These are phyloP conservation scores for Gymnoscopelus braueri DNA, from an alignment of 2,797 vertebrate species.

Conservation along the genomic window DNA sequence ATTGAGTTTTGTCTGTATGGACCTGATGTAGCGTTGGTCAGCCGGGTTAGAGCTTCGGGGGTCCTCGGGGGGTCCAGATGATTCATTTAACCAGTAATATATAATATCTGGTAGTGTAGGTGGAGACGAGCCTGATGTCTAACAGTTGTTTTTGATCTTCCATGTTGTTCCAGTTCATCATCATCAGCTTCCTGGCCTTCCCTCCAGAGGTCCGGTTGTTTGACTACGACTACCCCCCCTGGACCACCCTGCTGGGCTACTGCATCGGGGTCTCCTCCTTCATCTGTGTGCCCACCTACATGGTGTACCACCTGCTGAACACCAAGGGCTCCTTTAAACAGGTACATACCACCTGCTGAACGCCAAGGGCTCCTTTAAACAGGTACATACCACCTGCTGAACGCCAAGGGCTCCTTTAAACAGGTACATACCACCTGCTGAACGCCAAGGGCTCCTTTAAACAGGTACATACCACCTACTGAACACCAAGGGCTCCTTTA, in stretches of 20 bases:
- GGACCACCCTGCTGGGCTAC: constrained; percentile 93
- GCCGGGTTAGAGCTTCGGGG: no score
- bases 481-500: no score
- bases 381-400: no score
- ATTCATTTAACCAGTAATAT: no score
- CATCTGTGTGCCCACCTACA: constrained; percentile 93
- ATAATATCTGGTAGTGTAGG: no score
- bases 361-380: no score
- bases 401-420: no score
- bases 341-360: constrained; percentile 65
- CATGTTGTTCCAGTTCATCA: constrained; percentile 87
- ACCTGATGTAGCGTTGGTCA: no score
- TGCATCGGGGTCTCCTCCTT: constrained; percentile 95
- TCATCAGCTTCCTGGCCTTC: constrained; percentile 92
- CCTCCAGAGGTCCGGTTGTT: constrained; percentile 91
- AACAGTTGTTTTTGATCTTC: not conserved
- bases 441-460: no score
- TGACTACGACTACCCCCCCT: constrained; percentile 89
- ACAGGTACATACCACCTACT: no score
- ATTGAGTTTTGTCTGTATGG: no score
- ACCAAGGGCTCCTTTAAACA: constrained; percentile 95
- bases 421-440: not conserved
- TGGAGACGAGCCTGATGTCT: not conserved
- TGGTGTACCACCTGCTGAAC: constrained; percentile 86
- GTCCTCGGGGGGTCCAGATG: no score